phyloP scores from a whole-genome alignment of 1,140 invertebrate genomes.

The Drosophila insularis region DNA sequence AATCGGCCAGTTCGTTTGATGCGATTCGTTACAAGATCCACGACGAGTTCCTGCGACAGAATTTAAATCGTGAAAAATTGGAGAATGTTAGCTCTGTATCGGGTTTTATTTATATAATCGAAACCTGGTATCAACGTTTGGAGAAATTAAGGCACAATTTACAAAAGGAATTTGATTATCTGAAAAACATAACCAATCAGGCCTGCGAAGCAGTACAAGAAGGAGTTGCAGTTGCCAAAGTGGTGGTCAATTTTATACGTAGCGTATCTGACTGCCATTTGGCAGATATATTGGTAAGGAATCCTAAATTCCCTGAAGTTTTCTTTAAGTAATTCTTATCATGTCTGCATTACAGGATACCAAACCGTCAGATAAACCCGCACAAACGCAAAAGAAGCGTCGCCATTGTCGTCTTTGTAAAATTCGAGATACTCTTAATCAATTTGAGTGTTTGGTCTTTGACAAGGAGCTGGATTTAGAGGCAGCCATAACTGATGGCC shows the following conservation, averaged over 20 bases:
- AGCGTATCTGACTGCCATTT: slow-evolving; percentile 88
- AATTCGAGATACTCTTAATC: slow-evolving; percentile 83
- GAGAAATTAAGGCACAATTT: slow-evolving; percentile 20
- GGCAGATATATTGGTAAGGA: slow-evolving; percentile 79
- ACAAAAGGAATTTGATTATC: slow-evolving; percentile 36
- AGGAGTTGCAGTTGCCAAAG: slow-evolving; percentile 10
- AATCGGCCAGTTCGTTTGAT: slow-evolving; percentile 19
- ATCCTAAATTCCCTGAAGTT: too few species aligned
- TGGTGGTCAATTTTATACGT: slow-evolving; percentile 83
- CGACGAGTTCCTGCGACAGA: slow-evolving; percentile 50
- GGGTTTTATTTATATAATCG: slow-evolving; percentile 52
- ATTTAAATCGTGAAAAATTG: slow-evolving; percentile 40
- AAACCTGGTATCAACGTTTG: slow-evolving; percentile 53
- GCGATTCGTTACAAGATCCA: slow-evolving; percentile 50
- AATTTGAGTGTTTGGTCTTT: slow-evolving; percentile 85
- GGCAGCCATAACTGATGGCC: slow-evolving; percentile 75
- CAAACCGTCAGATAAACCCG: slow-evolving; percentile 27
- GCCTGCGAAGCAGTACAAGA: slow-evolving; percentile 38
- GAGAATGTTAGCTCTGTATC: slow-evolving; percentile 34
- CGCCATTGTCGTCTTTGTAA: slow-evolving; percentile 81
- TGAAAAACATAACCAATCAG: slow-evolving; percentile 31
- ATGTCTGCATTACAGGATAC: slow-evolving; percentile 25
- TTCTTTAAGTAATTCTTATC: neutral
- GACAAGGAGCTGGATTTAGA: slow-evolving; percentile 80
- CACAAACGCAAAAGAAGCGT: slow-evolving; percentile 23